Evolutionary conservation across 2,797 vertebrate species (phyloP), one percentile per base, ranked within the genome.

Genomic region (Fringilla coelebs): DNA sequence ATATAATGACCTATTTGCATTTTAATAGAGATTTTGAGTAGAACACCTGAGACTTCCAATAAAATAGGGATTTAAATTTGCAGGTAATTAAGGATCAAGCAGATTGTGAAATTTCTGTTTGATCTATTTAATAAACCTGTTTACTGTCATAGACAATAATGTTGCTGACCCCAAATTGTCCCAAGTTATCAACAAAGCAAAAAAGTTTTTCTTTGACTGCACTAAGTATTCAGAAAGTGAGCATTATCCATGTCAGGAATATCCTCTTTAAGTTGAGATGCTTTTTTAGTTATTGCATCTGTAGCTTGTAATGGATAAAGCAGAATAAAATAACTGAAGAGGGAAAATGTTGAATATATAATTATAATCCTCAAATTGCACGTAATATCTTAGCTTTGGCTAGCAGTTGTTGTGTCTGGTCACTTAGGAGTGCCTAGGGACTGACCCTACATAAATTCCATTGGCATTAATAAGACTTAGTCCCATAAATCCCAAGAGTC

Each of bases 1-100:
- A 97, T 95, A 96, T 96, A 97, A 96, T 97, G 95, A 88, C 63
- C 73, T 75, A 97, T 97, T 97, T 97, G 91, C 96, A 97, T 97
- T 97, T 98, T 97, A 97, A 98, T 97, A 84, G 86, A 95, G 93
- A 81, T 95, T 97, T 96, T 95, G 55, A 95, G 65, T 94, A 40
- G 48, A 94, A 74, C 96, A 97, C 93, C 95, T 96, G 97, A 97
- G 95, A 94, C 94, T 96, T 96, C 65, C 78, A 91, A 87, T 95
- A 96, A 97, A 89, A 80, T 80, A 81, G 73, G 90, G 90, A 90
- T 96, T 97, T 97, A 95, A 96, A 97, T 97, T 95, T 96, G 83
- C 91, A 95, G 87, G 74, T 94, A 97, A 97, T 97, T 97, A 97
- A 96, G 91, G 51, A 86, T 80, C 80, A 82, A 97, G 49, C 60